Conservation (phyloP, 2,888 invertebrate species). For the Cephonodes hylas region DNA sequence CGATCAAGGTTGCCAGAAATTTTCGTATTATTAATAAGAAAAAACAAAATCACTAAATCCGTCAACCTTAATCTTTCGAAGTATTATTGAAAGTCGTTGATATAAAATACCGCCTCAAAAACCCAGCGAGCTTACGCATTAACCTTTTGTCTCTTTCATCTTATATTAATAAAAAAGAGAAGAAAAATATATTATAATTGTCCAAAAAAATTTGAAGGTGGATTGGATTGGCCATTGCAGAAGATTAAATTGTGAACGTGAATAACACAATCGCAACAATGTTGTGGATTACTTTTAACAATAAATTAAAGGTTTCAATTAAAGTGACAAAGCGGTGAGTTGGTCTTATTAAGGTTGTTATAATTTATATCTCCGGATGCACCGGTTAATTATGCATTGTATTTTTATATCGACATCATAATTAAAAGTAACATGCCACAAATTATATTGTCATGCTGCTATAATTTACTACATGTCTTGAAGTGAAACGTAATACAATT, state of each 20-base stretch:
- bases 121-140: neutral
- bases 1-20: too few relatives aligned
- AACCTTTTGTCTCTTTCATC: neutral
- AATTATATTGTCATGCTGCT: neutral
- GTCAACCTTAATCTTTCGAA: neutral
- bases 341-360: constrained; percentile 14
- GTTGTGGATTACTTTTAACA: constrained; percentile 44
- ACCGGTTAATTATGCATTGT: neutral
- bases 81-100: neutral
- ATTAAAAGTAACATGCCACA: neutral
- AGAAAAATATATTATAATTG: neutral
- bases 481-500: too few relatives aligned
- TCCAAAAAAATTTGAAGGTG: neutral
- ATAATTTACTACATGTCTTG: neutral
- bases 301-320: constrained; percentile 57
- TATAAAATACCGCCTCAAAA: neutral
- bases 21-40: too few relatives aligned
- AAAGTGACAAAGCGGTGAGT: constrained; percentile 51
- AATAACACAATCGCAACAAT: constrained; percentile 56
- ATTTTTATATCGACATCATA: neutral
- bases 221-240: constrained; percentile 21
- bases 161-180: neutral
- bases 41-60: too few relatives aligned
- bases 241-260: constrained; percentile 50
- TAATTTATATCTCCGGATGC: neutral